Conservation (phyloP, 2,113 vertebrate species). For the Argyrosomus japonicus region DNA sequence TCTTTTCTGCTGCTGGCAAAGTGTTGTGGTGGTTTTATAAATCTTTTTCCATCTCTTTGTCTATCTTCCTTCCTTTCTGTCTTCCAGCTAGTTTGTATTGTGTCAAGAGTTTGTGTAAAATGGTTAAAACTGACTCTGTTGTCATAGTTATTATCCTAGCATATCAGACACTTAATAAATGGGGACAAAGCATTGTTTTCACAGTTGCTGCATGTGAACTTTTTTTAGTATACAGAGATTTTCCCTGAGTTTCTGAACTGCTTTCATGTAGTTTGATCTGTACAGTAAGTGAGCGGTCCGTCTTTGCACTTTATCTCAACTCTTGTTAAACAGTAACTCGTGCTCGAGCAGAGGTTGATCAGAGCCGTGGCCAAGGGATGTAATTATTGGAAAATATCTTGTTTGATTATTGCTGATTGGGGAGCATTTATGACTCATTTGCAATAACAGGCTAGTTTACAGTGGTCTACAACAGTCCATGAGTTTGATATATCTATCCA, state of each 20-base stretch:
- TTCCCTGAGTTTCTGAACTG: conserved; percentile 7
- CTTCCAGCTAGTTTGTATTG: conserved; percentile 15
- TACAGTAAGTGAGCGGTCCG: conserved; percentile 8
- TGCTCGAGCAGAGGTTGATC: neutral
- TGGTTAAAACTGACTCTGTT: neutral
- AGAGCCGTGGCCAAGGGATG: neutral
- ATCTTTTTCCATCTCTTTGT: neutral
- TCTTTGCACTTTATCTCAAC: conserved; percentile 45
- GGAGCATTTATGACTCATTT: conserved; percentile 42
- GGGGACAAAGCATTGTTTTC: neutral
- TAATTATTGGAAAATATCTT: conserved; percentile 49
- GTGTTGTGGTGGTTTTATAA: neutral
- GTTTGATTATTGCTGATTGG: conserved; percentile 46
- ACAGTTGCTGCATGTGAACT: neutral
- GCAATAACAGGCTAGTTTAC: conserved; percentile 14
- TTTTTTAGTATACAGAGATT: neutral
- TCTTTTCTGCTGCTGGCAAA: conserved; percentile 10
- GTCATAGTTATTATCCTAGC: neutral
- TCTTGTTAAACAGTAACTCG: conserved; percentile 73
- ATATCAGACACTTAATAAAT: neutral
- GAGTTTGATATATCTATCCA: conserved; percentile 29
- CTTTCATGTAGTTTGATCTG: neutral
- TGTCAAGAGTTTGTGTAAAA: conserved; percentile 10
- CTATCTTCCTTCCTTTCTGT: conserved; percentile 13
- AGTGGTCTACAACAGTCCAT: neutral